Base-by-base conservation (phyloP, 1,140 invertebrate species). In the Phthorimaea operculella region DNA sequence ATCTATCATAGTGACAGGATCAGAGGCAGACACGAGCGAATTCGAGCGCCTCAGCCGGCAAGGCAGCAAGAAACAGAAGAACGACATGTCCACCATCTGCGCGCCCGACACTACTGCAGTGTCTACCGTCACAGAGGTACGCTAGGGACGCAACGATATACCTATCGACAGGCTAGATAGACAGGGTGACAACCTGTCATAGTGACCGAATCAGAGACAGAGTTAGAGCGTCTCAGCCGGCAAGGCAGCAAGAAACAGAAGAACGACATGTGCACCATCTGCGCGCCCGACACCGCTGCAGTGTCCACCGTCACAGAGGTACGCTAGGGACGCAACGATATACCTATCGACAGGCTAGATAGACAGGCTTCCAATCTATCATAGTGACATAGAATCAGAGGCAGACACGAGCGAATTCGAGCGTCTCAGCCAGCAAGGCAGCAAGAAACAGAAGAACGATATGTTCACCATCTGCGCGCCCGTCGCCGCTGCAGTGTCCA, bases 321-420 rank as follows among this genome's bases (percentile, higher is more conserved):
- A 73, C 74, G 72, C 70, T 54, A n/a, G n/a, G n/a, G n/a, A n/a
- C n/a, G n/a, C n/a, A n/a, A n/a, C n/a, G n/a, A n/a, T n/a, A 53
- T n/a, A n/a, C n/a, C n/a, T n/a, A n/a, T n/a, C n/a, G n/a, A n/a
- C n/a, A n/a, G n/a, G n/a, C n/a, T n/a, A n/a, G n/a, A n/a, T n/a
- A n/a, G n/a, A n/a, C n/a, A n/a, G n/a, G n/a, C n/a, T n/a, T n/a
- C n/a, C n/a, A n/a, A n/a, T n/a, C n/a, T n/a, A n/a, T n/a, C n/a
- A n/a, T n/a, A n/a, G n/a, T n/a, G n/a, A n/a, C n/a, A n/a, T n/a
- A n/a, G 93, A 93, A 70, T 94, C 92, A 4, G 92, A 94, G 84
- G 93, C 92, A 0, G 92, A 94, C 65, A 92, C 91, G 0, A 92
- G 94, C 73, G 93, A 94, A 62, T 94, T 94, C 79, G 93, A 95